Evolutionary conservation across 2,888 invertebrate species (phyloP), one percentile per base, ranked within the genome.

Genomic region (Cordilura impudica): DNA sequence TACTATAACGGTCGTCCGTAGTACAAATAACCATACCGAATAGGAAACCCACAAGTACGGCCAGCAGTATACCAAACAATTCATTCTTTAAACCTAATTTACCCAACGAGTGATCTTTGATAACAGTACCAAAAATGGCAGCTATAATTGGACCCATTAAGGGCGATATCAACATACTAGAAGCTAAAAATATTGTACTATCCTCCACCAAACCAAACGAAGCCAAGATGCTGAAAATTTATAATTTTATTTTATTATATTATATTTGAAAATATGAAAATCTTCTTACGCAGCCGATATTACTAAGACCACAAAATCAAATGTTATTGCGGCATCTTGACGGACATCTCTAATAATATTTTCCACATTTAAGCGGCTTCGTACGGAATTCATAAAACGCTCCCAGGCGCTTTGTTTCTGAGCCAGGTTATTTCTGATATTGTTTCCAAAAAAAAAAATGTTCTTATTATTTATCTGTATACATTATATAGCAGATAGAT

Each of bases 121-220:
- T 93, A 1, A 94, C 94, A 1, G 93, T 92, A 1, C 95, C 95
- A 84, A 95, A 93, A 0, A 94, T 94, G 4, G 93, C 93, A 0
- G 95, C 95, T 86, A 95, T 93, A 82, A 95, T 94, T 0, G 95
- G 95, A 29, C 94, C 94, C 95, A 95, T 95, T 47, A 95, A 90
- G 0, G 95, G 95, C 0, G 95, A 95, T 71, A 95, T 94, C 16
- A 95, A 91, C 95, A 95, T 95, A 85, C 95, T 95, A 61, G 95
- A 95, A 5, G 95, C 94, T 45, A 95, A 89, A 72, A 93, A 92
- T 8, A 95, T 93, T 5, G 94, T 93, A 81, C 94, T 95, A 86
- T 94, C 93, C 86, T 95, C 95, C 7, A 93, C 92, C 75, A 96
- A 88, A 1, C 95, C 95, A 81, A 95, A 91, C 2, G 93, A 93